Conservation (phyloP, 2,113 vertebrate genomes). For the Syngnathoides biaculeatus region DNA sequence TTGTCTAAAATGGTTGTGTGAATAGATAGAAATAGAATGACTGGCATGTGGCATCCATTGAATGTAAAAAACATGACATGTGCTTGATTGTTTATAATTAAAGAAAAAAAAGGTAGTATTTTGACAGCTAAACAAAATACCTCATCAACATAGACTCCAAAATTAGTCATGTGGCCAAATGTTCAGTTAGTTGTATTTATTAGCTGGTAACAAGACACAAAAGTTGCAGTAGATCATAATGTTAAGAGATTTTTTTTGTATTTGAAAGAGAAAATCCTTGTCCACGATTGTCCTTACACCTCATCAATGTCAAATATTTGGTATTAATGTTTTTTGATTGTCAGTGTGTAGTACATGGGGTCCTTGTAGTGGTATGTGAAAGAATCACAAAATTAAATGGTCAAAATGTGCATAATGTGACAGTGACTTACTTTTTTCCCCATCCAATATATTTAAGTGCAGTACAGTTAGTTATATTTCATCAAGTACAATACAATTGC, state of each 20-base stretch:
- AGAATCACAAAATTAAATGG: no score
- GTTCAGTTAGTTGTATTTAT: not conserved
- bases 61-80: not conserved
- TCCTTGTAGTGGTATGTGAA: no score
- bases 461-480: no score
- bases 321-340: no score
- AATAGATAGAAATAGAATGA: not conserved
- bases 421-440: no score
- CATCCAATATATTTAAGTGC: no score
- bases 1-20: not conserved
- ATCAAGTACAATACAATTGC: no score
- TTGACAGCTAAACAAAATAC: not conserved
- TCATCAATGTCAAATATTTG: no score
- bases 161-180: not conserved
- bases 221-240: not conserved
- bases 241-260: not conserved
- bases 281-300: no score
- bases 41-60: not conserved
- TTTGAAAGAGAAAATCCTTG: not conserved
- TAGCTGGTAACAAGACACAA: not conserved
- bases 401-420: no score
- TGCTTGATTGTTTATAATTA: no score
- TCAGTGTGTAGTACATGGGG: no score
- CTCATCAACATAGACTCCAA: not conserved
- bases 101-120: not conserved